These are phyloP conservation scores for Epicauta chinensis DNA, from an alignment of 1,140 invertebrate species.

Conservation along the genomic window DNA sequence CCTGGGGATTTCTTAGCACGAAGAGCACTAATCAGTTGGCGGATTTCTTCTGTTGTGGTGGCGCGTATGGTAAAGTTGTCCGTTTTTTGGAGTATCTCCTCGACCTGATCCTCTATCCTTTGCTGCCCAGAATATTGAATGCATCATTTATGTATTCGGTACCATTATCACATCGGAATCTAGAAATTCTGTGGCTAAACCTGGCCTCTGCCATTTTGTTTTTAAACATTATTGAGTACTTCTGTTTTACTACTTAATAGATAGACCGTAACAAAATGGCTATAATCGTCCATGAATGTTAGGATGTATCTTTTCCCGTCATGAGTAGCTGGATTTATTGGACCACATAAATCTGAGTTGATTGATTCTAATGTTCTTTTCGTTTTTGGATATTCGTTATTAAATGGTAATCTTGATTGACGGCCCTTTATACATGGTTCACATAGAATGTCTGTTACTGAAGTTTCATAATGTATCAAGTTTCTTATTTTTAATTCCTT, in stretches of 20 bases:
- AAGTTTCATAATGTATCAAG: background rate
- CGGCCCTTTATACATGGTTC: constrained; percentile 44
- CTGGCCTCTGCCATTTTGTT: constrained; percentile 25
- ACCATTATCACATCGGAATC: constrained; percentile 43
- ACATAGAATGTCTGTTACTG: constrained; percentile 24
- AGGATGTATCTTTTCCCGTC: constrained; percentile 42
- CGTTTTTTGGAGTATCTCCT: too few species aligned
- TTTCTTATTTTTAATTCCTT: constrained; percentile 11
- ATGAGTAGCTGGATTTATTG: constrained; percentile 38
- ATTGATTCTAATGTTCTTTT: constrained; percentile 40
- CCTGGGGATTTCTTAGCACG: too few species aligned
- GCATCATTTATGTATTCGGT: constrained; percentile 42
- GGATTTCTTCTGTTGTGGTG: too few species aligned
- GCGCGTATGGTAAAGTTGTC: too few species aligned
- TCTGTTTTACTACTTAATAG: constrained; percentile 38
- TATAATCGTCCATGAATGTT: constrained; percentile 39
- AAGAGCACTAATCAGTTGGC: too few species aligned
- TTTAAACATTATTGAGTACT: constrained; percentile 37
- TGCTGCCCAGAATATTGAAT: too few species aligned
- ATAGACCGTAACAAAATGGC: constrained; percentile 37
- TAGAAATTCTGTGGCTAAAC: constrained; percentile 39
- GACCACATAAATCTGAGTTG: constrained; percentile 44
- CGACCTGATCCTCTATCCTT: too few species aligned
- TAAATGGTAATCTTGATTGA: constrained; percentile 41
- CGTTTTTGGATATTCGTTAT: constrained; percentile 34